Percentiles rank a stretch among this genome's conserved stretches.
Conservation (phyloP, 2,797 vertebrate genomes). For the Enteromius fasciolatus region DNA sequence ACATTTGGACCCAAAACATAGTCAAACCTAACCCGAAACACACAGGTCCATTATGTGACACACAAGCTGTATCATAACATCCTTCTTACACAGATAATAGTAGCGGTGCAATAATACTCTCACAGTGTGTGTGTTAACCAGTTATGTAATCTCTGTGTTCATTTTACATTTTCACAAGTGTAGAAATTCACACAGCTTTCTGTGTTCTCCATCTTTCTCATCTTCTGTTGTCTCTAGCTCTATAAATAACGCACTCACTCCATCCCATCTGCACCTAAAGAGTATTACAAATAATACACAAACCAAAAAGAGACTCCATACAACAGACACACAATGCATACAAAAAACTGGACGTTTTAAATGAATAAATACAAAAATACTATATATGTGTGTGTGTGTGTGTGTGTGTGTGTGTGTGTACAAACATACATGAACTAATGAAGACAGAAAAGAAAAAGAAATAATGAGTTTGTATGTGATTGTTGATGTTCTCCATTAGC, state of each 20-base stretch:
- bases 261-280: constrained; percentile 1
- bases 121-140: background rate
- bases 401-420: background rate
- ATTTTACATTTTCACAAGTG: constrained; percentile 28
- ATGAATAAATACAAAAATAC: too few relatives aligned
- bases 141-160: constrained; percentile 37
- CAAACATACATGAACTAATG: background rate
- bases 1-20: background rate
- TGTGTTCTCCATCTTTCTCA: background rate
- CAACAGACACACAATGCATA: background rate
- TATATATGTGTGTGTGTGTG: too few relatives aligned
- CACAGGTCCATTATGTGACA: constrained; percentile 41
- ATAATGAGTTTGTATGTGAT: background rate
- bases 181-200: constrained; percentile 2
- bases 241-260: constrained; percentile 21
- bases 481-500: constrained; percentile 16
- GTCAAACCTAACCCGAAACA: background rate
- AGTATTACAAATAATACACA: background rate
- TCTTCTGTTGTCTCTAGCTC: constrained; percentile 8
- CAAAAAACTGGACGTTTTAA: background rate
- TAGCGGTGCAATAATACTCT: too few relatives aligned
- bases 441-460: background rate
- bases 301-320: background rate
- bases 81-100: constrained; percentile 39
- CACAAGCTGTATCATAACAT: constrained; percentile 45